These are phyloP conservation scores for Eubasilissa regina DNA, from an alignment of 1,140 invertebrate species.

Conservation along the genomic window DNA sequence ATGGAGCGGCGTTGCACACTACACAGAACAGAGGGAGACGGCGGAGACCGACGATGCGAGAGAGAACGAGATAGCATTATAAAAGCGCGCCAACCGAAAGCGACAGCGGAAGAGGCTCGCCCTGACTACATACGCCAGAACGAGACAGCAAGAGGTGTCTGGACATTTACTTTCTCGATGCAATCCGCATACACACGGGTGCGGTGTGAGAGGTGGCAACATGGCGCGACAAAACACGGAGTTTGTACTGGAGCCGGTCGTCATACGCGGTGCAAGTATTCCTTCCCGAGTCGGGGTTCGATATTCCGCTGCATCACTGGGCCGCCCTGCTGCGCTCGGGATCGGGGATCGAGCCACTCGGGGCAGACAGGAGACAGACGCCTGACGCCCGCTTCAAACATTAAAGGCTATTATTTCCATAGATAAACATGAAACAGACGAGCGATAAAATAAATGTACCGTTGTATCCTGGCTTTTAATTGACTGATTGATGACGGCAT, in stretches of 20 bases:
- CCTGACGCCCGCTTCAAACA: not conserved
- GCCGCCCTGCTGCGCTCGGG: constrained; percentile 12
- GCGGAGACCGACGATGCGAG: constrained; percentile 8
- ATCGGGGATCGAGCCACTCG: not conserved
- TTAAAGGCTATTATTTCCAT: not conserved
- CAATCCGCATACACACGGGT: constrained; percentile 12
- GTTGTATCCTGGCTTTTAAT: too few relatives aligned
- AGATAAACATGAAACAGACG: not conserved
- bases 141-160: constrained; percentile 8
- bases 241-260: constrained; percentile 20
- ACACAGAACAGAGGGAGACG: constrained; percentile 39
- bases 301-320: constrained; percentile 32
- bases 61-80: constrained; percentile 26
- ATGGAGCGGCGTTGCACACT: constrained; percentile 44
- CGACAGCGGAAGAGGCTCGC: constrained; percentile 4
- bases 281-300: constrained; percentile 37
- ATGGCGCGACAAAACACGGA: constrained; percentile 27
- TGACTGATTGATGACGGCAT: too few relatives aligned
- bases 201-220: constrained; percentile 41
- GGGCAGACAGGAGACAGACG: constrained; percentile 16
- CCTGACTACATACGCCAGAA: constrained; percentile 2
- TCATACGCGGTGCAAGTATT: constrained; percentile 5
- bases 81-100: constrained; percentile 54
- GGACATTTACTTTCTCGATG: constrained; percentile 20
- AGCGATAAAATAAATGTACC: too few relatives aligned